phyloP scores from a whole-genome alignment of 2,113 vertebrate species.

The Noctilio leporinus region DNA sequence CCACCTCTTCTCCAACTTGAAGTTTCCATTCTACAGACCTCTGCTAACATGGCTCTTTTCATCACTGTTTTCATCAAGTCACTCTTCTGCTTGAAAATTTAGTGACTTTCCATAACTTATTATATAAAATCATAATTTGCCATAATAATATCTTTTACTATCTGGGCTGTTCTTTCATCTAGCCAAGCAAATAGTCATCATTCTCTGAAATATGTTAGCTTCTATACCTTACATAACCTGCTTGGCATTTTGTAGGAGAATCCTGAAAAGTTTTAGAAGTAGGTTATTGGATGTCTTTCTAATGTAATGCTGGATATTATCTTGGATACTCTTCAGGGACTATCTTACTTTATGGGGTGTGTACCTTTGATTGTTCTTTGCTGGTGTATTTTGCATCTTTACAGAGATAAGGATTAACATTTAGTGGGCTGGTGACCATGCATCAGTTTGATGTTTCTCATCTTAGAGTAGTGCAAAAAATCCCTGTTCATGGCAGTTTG shows the following conservation, averaged over 20 bases:
- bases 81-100: conserved; percentile 21
- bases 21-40: background rate
- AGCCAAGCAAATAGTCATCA: background rate
- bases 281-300: background rate
- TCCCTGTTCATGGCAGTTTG: background rate
- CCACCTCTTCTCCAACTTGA: background rate
- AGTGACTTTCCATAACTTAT: background rate
- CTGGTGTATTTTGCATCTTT: background rate
- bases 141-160: background rate
- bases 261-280: background rate
- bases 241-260: background rate
- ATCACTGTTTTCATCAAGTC: conserved; percentile 9
- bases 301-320: background rate
- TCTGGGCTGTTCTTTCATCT: background rate
- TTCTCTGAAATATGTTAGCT: background rate
- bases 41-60: background rate
- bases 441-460: background rate
- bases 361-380: background rate
- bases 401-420: background rate
- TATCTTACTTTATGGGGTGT: background rate
- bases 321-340: background rate
- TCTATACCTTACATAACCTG: background rate
- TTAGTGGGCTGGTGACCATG: background rate
- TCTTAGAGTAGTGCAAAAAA: background rate
- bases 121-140: conserved; percentile 4